Evolutionary conservation across 2,797 vertebrate species (phyloP).

Genomic region (Balearica regulorum): DNA sequence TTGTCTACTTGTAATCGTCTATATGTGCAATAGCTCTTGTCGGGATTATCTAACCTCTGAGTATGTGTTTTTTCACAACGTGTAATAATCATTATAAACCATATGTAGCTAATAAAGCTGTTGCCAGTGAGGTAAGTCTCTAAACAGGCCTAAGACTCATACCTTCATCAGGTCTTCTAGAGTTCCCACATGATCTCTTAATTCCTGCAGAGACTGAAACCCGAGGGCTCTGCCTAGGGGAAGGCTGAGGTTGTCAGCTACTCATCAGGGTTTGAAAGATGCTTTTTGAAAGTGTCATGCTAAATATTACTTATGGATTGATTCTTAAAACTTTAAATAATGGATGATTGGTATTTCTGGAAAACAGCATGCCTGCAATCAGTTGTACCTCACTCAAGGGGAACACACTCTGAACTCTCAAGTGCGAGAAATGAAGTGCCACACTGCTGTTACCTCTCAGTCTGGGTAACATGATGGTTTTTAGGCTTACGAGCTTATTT

Average conservation of each 20-base stretch:
- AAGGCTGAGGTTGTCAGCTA: background rate
- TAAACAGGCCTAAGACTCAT: background rate
- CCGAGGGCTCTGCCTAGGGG: accelerated
- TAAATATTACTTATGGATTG: background rate
- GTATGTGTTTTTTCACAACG: background rate
- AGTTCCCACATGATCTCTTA: background rate
- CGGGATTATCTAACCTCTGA: background rate
- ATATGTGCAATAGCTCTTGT: background rate
- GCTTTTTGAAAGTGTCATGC: background rate
- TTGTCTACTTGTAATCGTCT: background rate
- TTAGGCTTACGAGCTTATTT: background rate
- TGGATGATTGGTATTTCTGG: background rate
- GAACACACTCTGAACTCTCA: background rate
- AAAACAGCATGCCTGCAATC: background rate
- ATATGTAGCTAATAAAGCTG: background rate
- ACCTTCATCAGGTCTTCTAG: background rate
- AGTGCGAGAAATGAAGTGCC: background rate
- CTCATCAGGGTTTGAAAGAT: background rate
- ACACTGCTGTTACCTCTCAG: background rate
- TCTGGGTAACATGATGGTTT: background rate
- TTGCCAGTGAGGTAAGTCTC: background rate
- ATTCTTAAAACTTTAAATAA: background rate
- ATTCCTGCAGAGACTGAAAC: background rate
- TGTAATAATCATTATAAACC: background rate
- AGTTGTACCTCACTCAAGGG: background rate